Conservation (phyloP, 2,113 vertebrate genomes). For the Astur gentilis region DNA sequence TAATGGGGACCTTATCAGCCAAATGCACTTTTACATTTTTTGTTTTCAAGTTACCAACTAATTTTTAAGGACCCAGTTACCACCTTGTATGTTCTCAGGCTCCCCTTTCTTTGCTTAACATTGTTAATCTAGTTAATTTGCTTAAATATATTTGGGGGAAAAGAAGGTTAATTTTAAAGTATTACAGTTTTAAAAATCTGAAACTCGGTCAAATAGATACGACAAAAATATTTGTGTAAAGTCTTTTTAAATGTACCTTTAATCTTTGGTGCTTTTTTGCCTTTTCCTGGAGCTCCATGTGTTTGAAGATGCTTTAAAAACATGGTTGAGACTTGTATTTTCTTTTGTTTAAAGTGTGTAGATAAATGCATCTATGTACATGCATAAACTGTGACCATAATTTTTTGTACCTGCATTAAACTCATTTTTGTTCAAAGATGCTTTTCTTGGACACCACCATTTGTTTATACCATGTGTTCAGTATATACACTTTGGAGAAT, state of each 20-base stretch:
- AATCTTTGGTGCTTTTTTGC: slow-evolving; percentile 49
- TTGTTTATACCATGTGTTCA: background rate
- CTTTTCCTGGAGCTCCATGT: slow-evolving; percentile 11
- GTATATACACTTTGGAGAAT: background rate
- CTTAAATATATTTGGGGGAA: background rate
- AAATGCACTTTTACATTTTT: slow-evolving; percentile 19
- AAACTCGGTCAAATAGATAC: background rate
- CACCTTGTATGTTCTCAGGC: background rate
- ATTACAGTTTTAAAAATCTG: background rate
- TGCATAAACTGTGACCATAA: slow-evolving; percentile 66
- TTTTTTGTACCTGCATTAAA: slow-evolving; percentile 57
- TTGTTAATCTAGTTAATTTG: background rate
- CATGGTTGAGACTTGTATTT: background rate
- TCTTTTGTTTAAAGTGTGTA: slow-evolving; percentile 26
- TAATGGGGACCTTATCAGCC: background rate
- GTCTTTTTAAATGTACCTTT: slow-evolving; percentile 14
- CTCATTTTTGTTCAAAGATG: background rate
- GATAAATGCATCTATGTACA: slow-evolving; percentile 29
- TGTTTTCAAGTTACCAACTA: background rate
- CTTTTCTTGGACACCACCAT: slow-evolving; percentile 23
- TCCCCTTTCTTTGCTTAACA: background rate
- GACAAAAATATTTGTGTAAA: background rate
- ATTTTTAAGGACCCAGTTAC: background rate
- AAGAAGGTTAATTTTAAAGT: background rate
- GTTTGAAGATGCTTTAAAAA: slow-evolving; percentile 43